phyloP scores from a whole-genome alignment of 2,888 invertebrate species.

The Hermaeophaga mercurialis region DNA sequence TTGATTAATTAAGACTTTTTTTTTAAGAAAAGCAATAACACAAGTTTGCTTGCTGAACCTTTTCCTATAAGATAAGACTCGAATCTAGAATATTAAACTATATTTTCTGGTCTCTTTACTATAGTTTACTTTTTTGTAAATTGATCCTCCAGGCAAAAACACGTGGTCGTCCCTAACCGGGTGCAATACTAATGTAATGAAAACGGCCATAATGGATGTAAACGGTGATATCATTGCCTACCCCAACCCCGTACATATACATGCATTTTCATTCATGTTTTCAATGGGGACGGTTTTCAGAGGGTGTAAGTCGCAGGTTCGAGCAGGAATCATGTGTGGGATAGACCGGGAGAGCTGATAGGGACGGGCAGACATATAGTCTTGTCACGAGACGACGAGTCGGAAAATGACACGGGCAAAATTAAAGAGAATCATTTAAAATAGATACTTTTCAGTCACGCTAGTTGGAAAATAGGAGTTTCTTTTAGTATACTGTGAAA shows the following conservation, averaged over 20 bases:
- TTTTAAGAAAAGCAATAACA: too few species aligned
- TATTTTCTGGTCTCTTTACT: too few species aligned
- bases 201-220: constrained; percentile 27
- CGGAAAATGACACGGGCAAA: not conserved
- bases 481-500: too few species aligned
- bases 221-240: constrained; percentile 33
- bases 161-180: constrained; percentile 15
- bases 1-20: too few species aligned
- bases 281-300: constrained; percentile 30
- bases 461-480: not conserved
- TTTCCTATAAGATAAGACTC: too few species aligned
- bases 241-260: constrained; percentile 32
- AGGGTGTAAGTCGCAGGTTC: constrained; percentile 19
- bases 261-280: constrained; percentile 40
- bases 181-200: constrained; percentile 27
- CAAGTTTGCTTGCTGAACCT: too few species aligned
- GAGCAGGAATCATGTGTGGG: constrained; percentile 26
- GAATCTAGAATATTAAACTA: too few species aligned
- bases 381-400: not conserved
- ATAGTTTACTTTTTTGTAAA: too few species aligned
- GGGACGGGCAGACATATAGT: not conserved
- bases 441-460: not conserved
- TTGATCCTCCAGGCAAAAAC: too few species aligned
- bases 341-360: not conserved
- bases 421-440: constrained; percentile 1